Conservation (phyloP, 2,888 invertebrate genomes). For the Caenorhabditis sp. region DNA sequence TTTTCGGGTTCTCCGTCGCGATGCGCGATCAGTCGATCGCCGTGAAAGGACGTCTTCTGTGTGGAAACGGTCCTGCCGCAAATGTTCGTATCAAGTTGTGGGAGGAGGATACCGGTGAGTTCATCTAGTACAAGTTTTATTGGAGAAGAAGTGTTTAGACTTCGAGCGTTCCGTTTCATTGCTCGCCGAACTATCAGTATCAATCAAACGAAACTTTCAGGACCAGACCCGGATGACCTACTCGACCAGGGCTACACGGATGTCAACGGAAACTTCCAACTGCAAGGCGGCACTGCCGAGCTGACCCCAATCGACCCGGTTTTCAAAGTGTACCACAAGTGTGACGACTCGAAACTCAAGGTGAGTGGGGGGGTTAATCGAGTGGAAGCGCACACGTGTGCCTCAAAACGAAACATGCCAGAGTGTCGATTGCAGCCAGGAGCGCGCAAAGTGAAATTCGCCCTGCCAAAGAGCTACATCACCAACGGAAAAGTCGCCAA, state of each 20-base stretch:
- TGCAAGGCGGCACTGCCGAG: conserved; percentile 65
- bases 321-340: conserved; percentile 72
- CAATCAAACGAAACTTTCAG: conserved; percentile 11
- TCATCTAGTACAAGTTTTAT: background rate
- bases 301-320: conserved; percentile 70
- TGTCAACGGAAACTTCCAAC: conserved; percentile 60
- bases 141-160: too few species aligned
- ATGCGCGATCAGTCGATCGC: conserved; percentile 68
- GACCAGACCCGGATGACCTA: conserved; percentile 70
- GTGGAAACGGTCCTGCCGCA: conserved; percentile 60
- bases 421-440: conserved; percentile 69
- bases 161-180: too few species aligned
- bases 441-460: conserved; percentile 65
- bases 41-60: conserved; percentile 64
- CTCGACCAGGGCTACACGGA: conserved; percentile 70
- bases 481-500: conserved; percentile 66
- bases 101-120: conserved; percentile 70
- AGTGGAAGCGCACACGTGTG: background rate
- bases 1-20: conserved; percentile 43
- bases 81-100: conserved; percentile 69
- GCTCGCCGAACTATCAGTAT: background rate
- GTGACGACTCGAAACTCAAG: conserved; percentile 68
- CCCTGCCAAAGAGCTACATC: conserved; percentile 67
- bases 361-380: conserved; percentile 18
- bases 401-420: background rate